phyloP scores from a whole-genome alignment of 2,888 invertebrate genomes.

The Alentia gelatinosa region DNA sequence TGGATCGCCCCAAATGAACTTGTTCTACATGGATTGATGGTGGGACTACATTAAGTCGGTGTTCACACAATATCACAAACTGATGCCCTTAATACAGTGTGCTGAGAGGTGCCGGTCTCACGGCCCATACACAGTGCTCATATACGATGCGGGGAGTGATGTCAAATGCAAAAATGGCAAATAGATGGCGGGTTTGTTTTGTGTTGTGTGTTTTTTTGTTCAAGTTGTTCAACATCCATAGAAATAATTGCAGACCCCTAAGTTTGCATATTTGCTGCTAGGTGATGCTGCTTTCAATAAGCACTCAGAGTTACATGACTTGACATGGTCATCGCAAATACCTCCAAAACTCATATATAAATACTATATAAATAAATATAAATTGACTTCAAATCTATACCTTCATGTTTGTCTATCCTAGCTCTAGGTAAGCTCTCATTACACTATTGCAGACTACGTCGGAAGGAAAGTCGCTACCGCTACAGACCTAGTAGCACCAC shows the following conservation, averaged over 20 bases:
- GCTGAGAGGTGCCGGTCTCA: too few relatives aligned
- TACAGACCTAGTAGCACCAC: conserved; percentile 32
- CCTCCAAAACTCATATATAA: conserved; percentile 38
- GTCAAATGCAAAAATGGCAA: conserved; percentile 9
- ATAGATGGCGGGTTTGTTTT: conserved; percentile 6
- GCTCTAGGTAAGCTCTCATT: background rate
- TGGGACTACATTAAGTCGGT: too few relatives aligned
- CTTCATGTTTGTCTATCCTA: conserved; percentile 13
- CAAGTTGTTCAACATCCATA: conserved; percentile 7
- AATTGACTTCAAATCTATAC: conserved; percentile 35
- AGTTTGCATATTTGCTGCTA: background rate
- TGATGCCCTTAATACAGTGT: too few relatives aligned
- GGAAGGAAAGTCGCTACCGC: conserved; percentile 1
- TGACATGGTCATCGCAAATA: background rate
- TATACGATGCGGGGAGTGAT: too few relatives aligned
- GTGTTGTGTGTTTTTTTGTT: too few relatives aligned
- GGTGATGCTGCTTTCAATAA: background rate
- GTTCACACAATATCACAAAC: too few relatives aligned
- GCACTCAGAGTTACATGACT: background rate
- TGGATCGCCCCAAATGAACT: too few relatives aligned
- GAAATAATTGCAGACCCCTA: background rate
- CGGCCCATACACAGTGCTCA: too few relatives aligned
- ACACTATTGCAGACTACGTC: conserved; percentile 20
- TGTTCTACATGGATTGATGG: too few relatives aligned
- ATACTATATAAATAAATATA: conserved; percentile 29